phyloP scores from a whole-genome alignment of 1,140 invertebrate genomes.

The Lethocerus indicus region DNA sequence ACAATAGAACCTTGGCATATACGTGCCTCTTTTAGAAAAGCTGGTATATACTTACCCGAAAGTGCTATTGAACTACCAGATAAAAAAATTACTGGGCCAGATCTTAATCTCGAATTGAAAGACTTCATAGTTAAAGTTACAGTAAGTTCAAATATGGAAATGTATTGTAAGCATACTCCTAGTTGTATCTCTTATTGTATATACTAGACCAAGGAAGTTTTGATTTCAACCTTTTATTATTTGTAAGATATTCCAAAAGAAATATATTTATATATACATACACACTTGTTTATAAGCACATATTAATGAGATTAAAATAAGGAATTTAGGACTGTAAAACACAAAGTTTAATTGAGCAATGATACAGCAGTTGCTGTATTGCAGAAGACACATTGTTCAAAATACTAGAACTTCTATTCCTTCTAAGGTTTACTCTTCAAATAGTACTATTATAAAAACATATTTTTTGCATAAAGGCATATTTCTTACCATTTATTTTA shows the following conservation, averaged over 20 bases:
- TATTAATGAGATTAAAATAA: not conserved
- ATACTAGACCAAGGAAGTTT: not conserved
- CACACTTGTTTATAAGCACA: not conserved
- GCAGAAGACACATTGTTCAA: no score
- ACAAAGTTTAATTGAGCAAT: no score
- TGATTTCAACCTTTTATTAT: not conserved
- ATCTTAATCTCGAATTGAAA: constrained; percentile 55
- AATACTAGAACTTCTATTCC: not conserved
- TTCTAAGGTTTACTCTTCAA: not conserved
- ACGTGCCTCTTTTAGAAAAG: constrained; percentile 45
- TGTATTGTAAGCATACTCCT: constrained; percentile 8
- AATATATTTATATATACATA: constrained; percentile 6
- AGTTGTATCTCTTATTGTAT: not conserved
- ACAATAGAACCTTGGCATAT: constrained; percentile 68
- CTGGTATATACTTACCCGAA: constrained; percentile 42
- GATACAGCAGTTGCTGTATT: no score
- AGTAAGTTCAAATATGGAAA: constrained; percentile 26
- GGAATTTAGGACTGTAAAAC: no score
- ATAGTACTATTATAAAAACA: not conserved
- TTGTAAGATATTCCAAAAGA: not conserved
- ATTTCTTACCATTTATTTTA: not conserved
- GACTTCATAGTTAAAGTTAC: constrained; percentile 64
- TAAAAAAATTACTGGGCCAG: constrained; percentile 54
- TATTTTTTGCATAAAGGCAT: not conserved
- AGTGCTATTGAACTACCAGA: constrained; percentile 56